Conservation (phyloP, 2,888 invertebrate genomes). For the Blastobasis adustella region DNA sequence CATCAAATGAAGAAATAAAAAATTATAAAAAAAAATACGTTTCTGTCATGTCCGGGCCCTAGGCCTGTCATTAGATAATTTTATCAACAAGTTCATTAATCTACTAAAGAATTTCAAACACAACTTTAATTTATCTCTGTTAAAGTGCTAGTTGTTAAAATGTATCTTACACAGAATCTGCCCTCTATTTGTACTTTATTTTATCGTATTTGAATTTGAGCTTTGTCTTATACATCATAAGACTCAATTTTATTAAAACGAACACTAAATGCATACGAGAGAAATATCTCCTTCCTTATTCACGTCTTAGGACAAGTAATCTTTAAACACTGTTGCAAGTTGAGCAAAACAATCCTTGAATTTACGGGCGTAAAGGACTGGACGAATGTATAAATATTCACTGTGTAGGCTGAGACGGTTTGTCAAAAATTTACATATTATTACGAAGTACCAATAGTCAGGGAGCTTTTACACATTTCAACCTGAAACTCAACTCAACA, state of each 20-base stretch:
- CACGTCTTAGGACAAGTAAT: neutral
- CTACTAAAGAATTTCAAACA: no score
- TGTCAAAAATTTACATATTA: constrained; percentile 21
- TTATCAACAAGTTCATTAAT: no score
- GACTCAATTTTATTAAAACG: neutral
- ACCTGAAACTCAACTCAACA: no score
- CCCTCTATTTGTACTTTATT: neutral
- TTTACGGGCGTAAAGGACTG: constrained; percentile 20
- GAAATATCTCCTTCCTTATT: neutral
- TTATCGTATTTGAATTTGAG: no score
- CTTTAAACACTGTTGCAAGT: constrained; percentile 1
- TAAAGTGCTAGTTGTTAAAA: neutral
- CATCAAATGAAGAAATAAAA: no score
- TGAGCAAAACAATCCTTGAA: constrained; percentile 25
- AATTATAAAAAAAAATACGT: no score
- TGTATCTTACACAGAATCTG: neutral
- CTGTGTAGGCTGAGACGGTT: constrained; percentile 17
- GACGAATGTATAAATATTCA: constrained; percentile 17
- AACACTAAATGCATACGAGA: neutral
- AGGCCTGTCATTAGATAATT: no score
- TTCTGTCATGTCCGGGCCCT: no score
- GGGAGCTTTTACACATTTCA: no score
- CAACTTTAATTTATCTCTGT: no score
- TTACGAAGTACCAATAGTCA: neutral
- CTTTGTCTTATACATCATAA: neutral